Percentiles rank a stretch among this genome's conserved stretches.
These are phyloP conservation scores for Dicrostonyx torquatus DNA, from an alignment of 2,797 vertebrate species.

Conservation along the genomic window DNA sequence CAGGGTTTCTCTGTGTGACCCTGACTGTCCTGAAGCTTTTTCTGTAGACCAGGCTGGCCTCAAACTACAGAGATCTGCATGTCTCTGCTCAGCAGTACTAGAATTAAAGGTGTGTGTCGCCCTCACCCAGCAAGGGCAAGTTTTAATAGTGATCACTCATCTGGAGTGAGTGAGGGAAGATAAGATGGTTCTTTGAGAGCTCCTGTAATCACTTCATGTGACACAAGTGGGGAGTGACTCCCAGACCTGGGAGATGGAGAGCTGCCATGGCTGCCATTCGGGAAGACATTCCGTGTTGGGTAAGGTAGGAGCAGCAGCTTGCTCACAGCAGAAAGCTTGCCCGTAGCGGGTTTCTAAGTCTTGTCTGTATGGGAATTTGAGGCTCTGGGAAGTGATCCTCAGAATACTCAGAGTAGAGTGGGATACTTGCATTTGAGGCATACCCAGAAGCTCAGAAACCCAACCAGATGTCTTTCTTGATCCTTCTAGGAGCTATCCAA, in stretches of 20 bases:
- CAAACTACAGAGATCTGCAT: neutral
- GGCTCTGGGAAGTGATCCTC: neutral
- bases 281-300: neutral
- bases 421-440: neutral
- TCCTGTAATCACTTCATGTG: neutral
- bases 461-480: neutral
- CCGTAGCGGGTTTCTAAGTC: neutral
- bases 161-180: fast-evolving
- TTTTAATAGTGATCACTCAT: neutral
- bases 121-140: neutral
- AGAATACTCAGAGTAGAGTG: no score
- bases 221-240: no score
- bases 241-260: neutral
- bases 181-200: fast-evolving
- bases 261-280: fast-evolving
- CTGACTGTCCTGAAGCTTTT: neutral
- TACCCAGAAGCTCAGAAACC: neutral
- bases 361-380: neutral
- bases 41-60: neutral
- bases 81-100: no score
- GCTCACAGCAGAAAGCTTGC: no score
- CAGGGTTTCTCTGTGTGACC: neutral
- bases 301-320: neutral
- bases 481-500: constrained; percentile 94
- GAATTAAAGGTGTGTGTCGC: neutral